A percentile compares a stretch with the other conserved stretches of the same genome.
Evolutionary conservation across 2,113 vertebrate species (phyloP).

Genomic region (Chaetodon trifascialis): DNA sequence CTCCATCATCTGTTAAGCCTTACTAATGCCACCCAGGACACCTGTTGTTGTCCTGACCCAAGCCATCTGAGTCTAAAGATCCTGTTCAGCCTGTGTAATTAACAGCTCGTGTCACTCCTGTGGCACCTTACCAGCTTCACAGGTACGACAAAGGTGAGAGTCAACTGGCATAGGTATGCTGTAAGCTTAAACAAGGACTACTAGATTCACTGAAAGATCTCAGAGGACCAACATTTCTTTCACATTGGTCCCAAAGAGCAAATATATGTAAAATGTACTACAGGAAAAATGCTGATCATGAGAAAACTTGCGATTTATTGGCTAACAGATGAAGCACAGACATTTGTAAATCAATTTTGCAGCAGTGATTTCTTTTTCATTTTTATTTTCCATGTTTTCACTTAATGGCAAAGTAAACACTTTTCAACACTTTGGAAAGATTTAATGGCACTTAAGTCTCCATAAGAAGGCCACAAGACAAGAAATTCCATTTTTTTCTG

Average conservation of each 20-base stretch:
- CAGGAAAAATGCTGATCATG: not conserved
- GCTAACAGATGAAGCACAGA: not conserved
- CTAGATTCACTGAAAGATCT: not conserved
- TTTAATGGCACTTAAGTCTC: slow-evolving; percentile 67
- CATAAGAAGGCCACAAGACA: slow-evolving; percentile 66
- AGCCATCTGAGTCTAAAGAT: slow-evolving; percentile 36
- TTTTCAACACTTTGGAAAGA: slow-evolving; percentile 41
- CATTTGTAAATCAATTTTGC: slow-evolving; percentile 22
- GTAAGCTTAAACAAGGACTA: not conserved
- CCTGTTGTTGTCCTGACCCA: slow-evolving; percentile 67
- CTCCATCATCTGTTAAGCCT: slow-evolving; percentile 76
- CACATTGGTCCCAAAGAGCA: not conserved
- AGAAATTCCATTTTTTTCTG: not conserved
- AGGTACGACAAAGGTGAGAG: not conserved
- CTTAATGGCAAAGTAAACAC: slow-evolving; percentile 54
- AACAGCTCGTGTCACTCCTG: slow-evolving; percentile 29
- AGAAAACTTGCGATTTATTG: not conserved
- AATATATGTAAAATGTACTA: not conserved
- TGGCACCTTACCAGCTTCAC: slow-evolving; percentile 17
- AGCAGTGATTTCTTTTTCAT: not conserved
- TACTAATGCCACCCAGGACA: slow-evolving; percentile 76
- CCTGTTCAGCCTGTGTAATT: slow-evolving; percentile 46
- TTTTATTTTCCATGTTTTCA: slow-evolving; percentile 60
- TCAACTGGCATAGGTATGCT: not conserved
- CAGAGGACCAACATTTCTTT: not conserved